phyloP scores from a whole-genome alignment of 2,888 invertebrate species.

The Acanthosepion esculentum region DNA sequence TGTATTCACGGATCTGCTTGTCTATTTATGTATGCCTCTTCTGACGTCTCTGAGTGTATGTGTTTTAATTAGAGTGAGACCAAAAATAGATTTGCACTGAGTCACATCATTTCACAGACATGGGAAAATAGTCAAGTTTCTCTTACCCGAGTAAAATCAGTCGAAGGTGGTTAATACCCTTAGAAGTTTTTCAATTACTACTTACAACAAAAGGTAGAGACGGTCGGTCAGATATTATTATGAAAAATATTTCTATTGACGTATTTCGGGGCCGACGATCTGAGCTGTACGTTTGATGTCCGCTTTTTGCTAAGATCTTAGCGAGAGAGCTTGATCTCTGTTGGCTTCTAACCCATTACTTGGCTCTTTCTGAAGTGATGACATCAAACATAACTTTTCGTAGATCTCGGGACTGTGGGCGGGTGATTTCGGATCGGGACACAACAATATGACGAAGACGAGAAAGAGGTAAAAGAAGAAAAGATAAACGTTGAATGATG shows the following conservation, averaged over 20 bases:
- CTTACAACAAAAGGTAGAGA: neutral
- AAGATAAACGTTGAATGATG: no score
- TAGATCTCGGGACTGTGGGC: neutral
- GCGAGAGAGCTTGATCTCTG: neutral
- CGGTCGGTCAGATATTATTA: neutral
- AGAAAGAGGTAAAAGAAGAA: no score
- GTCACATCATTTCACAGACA: neutral
- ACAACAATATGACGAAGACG: no score
- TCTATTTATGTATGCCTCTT: neutral
- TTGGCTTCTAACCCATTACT: neutral
- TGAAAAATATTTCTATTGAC: neutral
- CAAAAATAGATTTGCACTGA: neutral
- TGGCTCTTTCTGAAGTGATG: neutral
- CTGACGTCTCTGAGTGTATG: neutral
- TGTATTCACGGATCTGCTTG: neutral
- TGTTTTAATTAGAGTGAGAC: neutral
- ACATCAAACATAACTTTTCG: slow-evolving; percentile 21
- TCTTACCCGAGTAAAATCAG: neutral
- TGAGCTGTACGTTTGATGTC: neutral
- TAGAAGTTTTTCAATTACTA: slow-evolving; percentile 22
- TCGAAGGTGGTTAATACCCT: neutral
- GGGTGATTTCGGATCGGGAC: no score
- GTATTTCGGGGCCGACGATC: neutral
- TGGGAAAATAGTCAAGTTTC: neutral
- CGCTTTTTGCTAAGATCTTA: neutral